Evolutionary conservation across 1,140 invertebrate genomes (phyloP).

Genomic region (Babylonia areolata): DNA sequence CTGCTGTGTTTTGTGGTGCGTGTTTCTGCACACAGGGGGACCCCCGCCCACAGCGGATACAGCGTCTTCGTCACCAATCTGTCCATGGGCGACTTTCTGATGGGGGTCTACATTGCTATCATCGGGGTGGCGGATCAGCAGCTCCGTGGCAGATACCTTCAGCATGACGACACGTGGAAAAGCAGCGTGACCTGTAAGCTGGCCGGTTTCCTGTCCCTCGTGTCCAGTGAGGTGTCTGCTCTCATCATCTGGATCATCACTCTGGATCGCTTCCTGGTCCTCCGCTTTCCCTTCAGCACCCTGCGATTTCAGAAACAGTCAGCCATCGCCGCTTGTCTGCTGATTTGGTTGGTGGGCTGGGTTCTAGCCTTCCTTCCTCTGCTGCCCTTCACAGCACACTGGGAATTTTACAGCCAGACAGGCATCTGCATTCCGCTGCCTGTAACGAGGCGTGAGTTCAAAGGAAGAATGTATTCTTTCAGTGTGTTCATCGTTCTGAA

Average conservation of each 20-base stretch:
- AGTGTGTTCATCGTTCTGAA: slow-evolving; percentile 53
- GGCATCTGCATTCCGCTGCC: slow-evolving; percentile 56
- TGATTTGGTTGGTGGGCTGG: slow-evolving; percentile 17
- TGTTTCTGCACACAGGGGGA: background rate
- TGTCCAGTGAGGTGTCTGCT: slow-evolving; percentile 43
- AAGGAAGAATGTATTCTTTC: slow-evolving; percentile 49
- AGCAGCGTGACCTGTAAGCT: slow-evolving; percentile 18
- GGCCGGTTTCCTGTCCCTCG: slow-evolving; percentile 39
- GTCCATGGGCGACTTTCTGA: slow-evolving; percentile 38
- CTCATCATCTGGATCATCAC: slow-evolving; percentile 54
- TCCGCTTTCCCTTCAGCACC: slow-evolving; percentile 14
- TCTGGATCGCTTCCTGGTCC: slow-evolving; percentile 31
- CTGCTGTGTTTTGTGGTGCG: slow-evolving; percentile 36
- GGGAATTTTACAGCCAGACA: slow-evolving; percentile 54
- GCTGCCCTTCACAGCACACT: slow-evolving; percentile 22
- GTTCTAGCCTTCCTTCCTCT: slow-evolving; percentile 34
- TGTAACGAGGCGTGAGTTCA: slow-evolving; percentile 33
- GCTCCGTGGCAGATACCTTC: slow-evolving; percentile 57
- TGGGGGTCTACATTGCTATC: slow-evolving; percentile 38
- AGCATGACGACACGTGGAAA: slow-evolving; percentile 31
- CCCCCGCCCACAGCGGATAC: slow-evolving; percentile 14
- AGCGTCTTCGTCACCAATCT: slow-evolving; percentile 56
- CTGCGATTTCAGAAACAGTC: background rate
- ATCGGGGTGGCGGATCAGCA: slow-evolving; percentile 38
- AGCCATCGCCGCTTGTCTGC: slow-evolving; percentile 11